Evolutionary conservation across 2,113 vertebrate species (phyloP), one percentile per base, ranked within the genome.

Genomic region (Plestiodon gilberti): DNA sequence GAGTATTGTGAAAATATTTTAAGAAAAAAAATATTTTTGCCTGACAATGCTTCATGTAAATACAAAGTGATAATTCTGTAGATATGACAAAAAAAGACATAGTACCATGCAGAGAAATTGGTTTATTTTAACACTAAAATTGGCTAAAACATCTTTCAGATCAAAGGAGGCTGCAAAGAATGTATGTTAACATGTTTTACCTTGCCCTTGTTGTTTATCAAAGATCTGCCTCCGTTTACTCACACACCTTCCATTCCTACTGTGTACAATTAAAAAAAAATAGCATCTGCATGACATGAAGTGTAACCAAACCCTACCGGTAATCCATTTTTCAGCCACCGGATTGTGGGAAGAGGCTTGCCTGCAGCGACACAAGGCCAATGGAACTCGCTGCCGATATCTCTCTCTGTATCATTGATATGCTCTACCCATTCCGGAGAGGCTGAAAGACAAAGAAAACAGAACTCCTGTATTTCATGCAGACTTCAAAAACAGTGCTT

Each of bases 361-460:
- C 98, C 99, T 0, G 95, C 97, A 94, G 98, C 97, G 43, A 95
- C 65, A 78, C 99, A 99, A 74, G 97, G 97, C 98, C 98, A 98
- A 33, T 97, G 97, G 77, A 98, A 97, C 83, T 98, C 96, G 73
- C 98, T 98, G 83, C 96, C 93, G 85, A 99, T 97, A 92, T 98
- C 98, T 92, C 93, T 96, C 88, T 99, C 98, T n/a, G 96, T 97
- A 94, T 97, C 98, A 90, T 96, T 97, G 93, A 99, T 98, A 91
- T 97, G 96, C 91, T 98, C 97, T 81, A 97, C 96, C 98, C 98
- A 99, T 93, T 98, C 97, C 2, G 99, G 98, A 94, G 96, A 96
- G 67, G 98, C 99, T 99, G 92, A 73, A 95, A 82, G 91, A 90
- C 17, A 93, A 92, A 92, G 73, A 85, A 28, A 77, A 3, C 52